phyloP scores from a whole-genome alignment of 2,888 invertebrate species.

The Tineola bisselliella region DNA sequence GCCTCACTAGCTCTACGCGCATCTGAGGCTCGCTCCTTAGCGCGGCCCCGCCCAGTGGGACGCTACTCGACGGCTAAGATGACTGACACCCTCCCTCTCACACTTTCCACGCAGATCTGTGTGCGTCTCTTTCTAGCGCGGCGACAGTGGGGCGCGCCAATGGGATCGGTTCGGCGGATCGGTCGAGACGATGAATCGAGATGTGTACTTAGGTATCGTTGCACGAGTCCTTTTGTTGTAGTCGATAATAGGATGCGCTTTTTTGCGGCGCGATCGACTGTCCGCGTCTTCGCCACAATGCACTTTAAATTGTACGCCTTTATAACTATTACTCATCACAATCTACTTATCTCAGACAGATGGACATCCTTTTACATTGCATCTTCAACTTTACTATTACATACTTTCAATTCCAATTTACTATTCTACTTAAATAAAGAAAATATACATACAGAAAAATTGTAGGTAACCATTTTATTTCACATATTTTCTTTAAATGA shows the following conservation, averaged over 20 bases:
- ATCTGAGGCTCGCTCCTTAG: slow-evolving; percentile 69
- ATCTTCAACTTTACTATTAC: not conserved
- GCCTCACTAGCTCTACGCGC: slow-evolving; percentile 72
- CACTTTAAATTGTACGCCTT: not conserved
- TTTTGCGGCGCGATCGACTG: slow-evolving; percentile 56
- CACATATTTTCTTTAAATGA: too few species aligned
- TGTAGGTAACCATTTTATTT: too few species aligned
- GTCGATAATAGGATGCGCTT: slow-evolving; percentile 68
- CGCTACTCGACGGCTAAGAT: slow-evolving; percentile 64
- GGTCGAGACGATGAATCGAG: slow-evolving; percentile 68
- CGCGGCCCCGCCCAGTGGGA: slow-evolving; percentile 72
- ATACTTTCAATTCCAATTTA: not conserved
- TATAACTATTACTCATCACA: not conserved
- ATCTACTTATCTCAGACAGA: not conserved
- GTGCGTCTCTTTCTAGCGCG: slow-evolving; percentile 47
- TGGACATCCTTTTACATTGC: not conserved
- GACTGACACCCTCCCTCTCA: slow-evolving; percentile 60
- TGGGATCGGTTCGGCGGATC: slow-evolving; percentile 57
- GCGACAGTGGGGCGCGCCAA: slow-evolving; percentile 67
- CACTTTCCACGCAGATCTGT: slow-evolving; percentile 29
- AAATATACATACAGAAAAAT: not conserved
- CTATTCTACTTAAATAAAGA: not conserved
- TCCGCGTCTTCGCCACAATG: slow-evolving; percentile 20
- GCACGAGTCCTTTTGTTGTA: slow-evolving; percentile 66
- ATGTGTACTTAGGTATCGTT: slow-evolving; percentile 69